Conservation (phyloP, 2,888 invertebrate genomes). For the Xylota segnis region DNA sequence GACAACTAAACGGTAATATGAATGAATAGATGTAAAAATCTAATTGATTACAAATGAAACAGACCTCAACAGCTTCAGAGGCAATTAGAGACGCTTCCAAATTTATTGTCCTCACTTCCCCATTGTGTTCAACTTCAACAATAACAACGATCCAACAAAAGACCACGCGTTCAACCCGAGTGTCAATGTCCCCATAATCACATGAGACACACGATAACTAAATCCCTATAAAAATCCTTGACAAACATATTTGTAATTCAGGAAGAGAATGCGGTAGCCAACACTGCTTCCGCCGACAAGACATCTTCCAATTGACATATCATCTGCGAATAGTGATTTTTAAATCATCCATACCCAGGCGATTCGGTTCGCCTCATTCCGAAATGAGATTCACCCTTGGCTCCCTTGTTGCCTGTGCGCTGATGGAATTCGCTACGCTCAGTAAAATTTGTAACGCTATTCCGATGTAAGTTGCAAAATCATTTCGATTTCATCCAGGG, state of each 20-base stretch:
- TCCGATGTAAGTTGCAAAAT: slow-evolving; percentile 67
- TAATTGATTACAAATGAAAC: slow-evolving; percentile 10
- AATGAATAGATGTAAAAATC: slow-evolving; percentile 19
- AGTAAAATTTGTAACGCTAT: slow-evolving; percentile 82
- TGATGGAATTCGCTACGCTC: slow-evolving; percentile 82
- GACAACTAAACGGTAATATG: not conserved
- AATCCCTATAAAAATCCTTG: slow-evolving; percentile 45
- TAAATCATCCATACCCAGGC: slow-evolving; percentile 53
- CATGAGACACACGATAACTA: slow-evolving; percentile 57
- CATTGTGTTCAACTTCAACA: slow-evolving; percentile 3
- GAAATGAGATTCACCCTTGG: slow-evolving; percentile 73
- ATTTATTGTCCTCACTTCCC: slow-evolving; percentile 44
- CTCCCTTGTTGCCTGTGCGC: slow-evolving; percentile 31
- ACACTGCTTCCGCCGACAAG: slow-evolving; percentile 24
- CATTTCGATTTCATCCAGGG: slow-evolving; percentile 39
- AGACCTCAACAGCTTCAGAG: slow-evolving; percentile 34
- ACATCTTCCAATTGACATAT: slow-evolving; percentile 69
- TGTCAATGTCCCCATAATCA: slow-evolving; percentile 68
- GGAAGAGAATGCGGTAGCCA: slow-evolving; percentile 36
- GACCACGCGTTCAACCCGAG: slow-evolving; percentile 59
- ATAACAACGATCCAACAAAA: slow-evolving; percentile 46
- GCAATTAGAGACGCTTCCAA: slow-evolving; percentile 42
- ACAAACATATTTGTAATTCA: slow-evolving; percentile 62
- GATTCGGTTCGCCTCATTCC: slow-evolving; percentile 69
- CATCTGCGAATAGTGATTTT: slow-evolving; percentile 72